Conservation (phyloP, 2,888 invertebrate genomes). For the Yponomeuta sedellus region DNA sequence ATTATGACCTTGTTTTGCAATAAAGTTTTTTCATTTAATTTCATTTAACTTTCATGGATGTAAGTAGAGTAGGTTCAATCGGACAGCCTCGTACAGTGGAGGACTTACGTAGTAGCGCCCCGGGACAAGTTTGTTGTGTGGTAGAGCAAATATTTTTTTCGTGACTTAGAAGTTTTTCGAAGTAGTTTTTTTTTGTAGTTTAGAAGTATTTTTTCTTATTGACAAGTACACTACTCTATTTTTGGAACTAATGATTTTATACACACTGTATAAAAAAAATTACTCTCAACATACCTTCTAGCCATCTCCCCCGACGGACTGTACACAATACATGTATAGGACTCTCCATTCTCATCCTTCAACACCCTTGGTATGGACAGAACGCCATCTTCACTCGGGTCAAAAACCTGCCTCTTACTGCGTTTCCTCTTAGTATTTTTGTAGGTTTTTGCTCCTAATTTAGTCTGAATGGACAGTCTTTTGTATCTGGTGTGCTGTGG, state of each 20-base stretch:
- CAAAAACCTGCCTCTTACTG: constrained; percentile 48
- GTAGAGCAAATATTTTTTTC: no score
- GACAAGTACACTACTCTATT: not conserved
- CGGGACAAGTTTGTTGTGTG: no score
- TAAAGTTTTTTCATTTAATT: no score
- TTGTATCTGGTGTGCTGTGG: constrained; percentile 58
- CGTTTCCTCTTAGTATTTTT: constrained; percentile 34
- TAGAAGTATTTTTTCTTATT: no score
- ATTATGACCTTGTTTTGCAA: no score
- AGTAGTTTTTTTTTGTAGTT: no score
- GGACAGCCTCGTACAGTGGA: no score
- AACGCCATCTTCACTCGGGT: constrained; percentile 70
- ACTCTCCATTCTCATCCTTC: constrained; percentile 82
- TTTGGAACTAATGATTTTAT: not conserved
- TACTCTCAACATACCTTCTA: constrained; percentile 62
- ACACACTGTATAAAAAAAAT: not conserved
- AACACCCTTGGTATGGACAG: constrained; percentile 77
- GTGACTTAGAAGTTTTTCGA: no score
- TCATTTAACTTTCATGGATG: no score
- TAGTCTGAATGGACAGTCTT: constrained; percentile 30
- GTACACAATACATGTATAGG: constrained; percentile 87
- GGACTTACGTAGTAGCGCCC: no score
- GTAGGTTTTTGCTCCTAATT: constrained; percentile 15
- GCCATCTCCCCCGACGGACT: constrained; percentile 87
- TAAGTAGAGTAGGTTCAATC: no score